phyloP scores from a whole-genome alignment of 2,888 invertebrate species.

The Rhamnusium bicolor region DNA sequence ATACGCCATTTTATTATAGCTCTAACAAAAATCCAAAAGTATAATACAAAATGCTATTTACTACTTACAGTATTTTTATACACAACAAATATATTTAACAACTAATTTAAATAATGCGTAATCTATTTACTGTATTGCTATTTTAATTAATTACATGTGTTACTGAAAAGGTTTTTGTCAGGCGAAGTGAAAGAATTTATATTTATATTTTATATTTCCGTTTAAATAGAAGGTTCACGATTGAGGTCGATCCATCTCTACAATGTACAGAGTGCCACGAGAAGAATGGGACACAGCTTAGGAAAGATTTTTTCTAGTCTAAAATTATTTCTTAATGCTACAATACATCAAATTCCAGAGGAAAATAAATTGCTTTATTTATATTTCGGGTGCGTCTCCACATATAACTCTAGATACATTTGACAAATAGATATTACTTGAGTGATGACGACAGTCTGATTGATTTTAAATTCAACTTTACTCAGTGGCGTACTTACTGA shows the following conservation, averaged over 20 bases:
- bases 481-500: too few relatives aligned
- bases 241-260: background rate
- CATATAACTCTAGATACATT: too few relatives aligned
- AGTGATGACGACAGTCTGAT: too few relatives aligned
- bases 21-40: slow-evolving; percentile 71
- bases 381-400: too few relatives aligned
- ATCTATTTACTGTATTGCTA: slow-evolving; percentile 53
- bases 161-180: slow-evolving; percentile 32
- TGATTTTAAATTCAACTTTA: too few relatives aligned
- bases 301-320: too few relatives aligned
- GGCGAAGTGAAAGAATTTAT: slow-evolving; percentile 36
- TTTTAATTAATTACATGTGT: slow-evolving; percentile 47
- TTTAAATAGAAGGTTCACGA: background rate
- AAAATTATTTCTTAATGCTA: too few relatives aligned
- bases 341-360: too few relatives aligned
- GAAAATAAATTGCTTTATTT: too few relatives aligned
- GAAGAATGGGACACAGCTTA: too few relatives aligned
- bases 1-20: slow-evolving; percentile 73
- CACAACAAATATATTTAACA: slow-evolving; percentile 65
- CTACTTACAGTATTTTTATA: slow-evolving; percentile 68
- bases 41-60: slow-evolving; percentile 70
- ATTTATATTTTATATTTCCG: background rate
- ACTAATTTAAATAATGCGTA: slow-evolving; percentile 52
- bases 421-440: too few relatives aligned
- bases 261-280: background rate